Percentiles rank a stretch among this genome's conserved stretches.
phyloP scores from a whole-genome alignment of 2,888 invertebrate genomes.

The Plagodis pulveraria region DNA sequence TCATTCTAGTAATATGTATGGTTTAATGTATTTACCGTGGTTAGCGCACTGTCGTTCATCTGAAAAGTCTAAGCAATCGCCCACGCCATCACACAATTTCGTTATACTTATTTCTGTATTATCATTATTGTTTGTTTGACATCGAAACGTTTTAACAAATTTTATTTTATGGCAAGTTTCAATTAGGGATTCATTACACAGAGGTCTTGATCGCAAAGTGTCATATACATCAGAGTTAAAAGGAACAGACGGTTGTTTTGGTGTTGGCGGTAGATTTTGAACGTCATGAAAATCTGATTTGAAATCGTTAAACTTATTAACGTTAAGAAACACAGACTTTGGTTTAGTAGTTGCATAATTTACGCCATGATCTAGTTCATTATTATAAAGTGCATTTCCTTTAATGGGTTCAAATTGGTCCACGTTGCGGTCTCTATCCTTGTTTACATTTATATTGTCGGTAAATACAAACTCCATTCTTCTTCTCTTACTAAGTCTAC shows the following conservation, averaged over 20 bases:
- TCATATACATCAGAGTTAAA: constrained; percentile 7
- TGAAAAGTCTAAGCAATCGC: constrained; percentile 58
- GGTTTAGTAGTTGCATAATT: neutral
- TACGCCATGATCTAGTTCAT: constrained; percentile 2
- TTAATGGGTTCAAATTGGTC: constrained; percentile 3
- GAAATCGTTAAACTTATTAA: constrained; percentile 9
- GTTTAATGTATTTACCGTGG: constrained; percentile 48
- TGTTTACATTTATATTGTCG: constrained; percentile 18
- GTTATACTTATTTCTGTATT: constrained; percentile 46
- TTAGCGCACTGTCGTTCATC: constrained; percentile 63
- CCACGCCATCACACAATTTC: constrained; percentile 60
- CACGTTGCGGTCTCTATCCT: constrained; percentile 6
- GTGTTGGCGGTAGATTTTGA: neutral
- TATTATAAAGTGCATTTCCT: neutral
- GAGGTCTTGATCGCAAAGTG: neutral
- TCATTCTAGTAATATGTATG: neutral
- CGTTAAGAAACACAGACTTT: constrained; percentile 3
- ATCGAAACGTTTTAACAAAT: constrained; percentile 53
- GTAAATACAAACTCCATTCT: constrained; percentile 29
- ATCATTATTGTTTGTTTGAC: constrained; percentile 40
- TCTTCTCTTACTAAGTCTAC: constrained; percentile 19
- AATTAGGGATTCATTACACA: constrained; percentile 43
- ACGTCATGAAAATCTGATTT: neutral
- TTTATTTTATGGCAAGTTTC: constrained; percentile 54
- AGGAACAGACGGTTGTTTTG: constrained; percentile 3